phyloP scores from a whole-genome alignment of 2,113 vertebrate genomes.

The Kobus ellipsiprymnus region DNA sequence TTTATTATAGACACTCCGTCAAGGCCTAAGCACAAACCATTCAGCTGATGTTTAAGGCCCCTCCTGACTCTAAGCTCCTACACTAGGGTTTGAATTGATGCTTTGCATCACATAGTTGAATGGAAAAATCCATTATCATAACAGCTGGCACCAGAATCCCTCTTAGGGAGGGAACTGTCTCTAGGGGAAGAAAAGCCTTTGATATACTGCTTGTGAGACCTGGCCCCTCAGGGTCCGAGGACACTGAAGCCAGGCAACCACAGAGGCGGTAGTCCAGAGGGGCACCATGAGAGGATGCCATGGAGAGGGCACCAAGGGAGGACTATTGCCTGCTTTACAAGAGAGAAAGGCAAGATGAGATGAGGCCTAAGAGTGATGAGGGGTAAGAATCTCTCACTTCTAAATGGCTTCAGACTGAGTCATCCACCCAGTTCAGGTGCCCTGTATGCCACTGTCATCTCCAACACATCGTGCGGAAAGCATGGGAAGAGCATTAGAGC shows the following conservation, averaged over 20 bases:
- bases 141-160: background rate
- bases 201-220: background rate
- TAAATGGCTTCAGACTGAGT: background rate
- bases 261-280: background rate
- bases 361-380: background rate
- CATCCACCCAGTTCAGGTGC: no score
- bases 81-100: background rate
- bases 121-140: constrained; percentile 30
- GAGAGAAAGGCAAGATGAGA: background rate
- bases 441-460: background rate
- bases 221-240: background rate
- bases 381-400: background rate
- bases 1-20: background rate
- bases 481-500: rapidly evolving
- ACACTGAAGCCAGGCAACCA: background rate
- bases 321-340: background rate
- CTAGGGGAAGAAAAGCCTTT: background rate
- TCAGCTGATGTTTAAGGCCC: constrained; percentile 2
- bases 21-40: background rate
- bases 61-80: background rate
- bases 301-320: background rate
- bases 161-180: background rate
- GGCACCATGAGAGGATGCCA: background rate
- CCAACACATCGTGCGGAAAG: background rate
- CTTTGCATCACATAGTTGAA: background rate